Evolutionary conservation across 2,797 vertebrate genomes (phyloP).

Genomic region (Carcharodon carcharias): DNA sequence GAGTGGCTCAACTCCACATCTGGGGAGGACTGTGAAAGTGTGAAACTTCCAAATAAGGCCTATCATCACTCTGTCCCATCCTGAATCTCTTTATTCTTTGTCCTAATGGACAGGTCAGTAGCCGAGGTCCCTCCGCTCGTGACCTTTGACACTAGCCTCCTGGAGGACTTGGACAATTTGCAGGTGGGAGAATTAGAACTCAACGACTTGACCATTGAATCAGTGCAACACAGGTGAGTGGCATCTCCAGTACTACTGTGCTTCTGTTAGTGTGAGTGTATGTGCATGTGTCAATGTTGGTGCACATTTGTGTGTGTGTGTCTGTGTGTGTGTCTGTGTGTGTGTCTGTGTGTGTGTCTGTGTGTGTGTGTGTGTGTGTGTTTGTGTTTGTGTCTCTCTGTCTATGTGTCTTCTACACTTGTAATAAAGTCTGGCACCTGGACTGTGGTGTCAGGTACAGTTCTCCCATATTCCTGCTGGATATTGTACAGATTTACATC

Average conservation of each 20-base stretch:
- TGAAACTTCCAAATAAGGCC: not conserved
- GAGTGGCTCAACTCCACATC: not conserved
- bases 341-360: not conserved
- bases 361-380: not conserved
- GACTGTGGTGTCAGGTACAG: not conserved
- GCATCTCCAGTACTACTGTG: not conserved
- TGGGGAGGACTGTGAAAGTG: not conserved
- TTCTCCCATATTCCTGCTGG: not conserved
- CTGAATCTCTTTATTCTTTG: not conserved
- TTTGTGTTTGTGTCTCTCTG: not conserved
- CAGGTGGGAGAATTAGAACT: conserved; percentile 69
- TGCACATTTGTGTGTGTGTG: not conserved
- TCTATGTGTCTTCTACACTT: not conserved
- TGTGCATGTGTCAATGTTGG: not conserved
- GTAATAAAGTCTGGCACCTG: not conserved
- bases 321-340: too few species aligned
- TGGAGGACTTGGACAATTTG: conserved; percentile 72
- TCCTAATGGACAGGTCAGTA: conserved; percentile 51
- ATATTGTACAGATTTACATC: not conserved
- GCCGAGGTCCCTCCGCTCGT: conserved; percentile 60
- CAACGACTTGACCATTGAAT: conserved; percentile 83
- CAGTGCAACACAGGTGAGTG: conserved; percentile 78
- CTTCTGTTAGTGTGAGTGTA: not conserved
- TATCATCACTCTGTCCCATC: not conserved
- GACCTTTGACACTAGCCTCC: conserved; percentile 72